These are phyloP conservation scores for Portevinia maculata DNA, from an alignment of 2,888 invertebrate genomes.

Conservation along the genomic window DNA sequence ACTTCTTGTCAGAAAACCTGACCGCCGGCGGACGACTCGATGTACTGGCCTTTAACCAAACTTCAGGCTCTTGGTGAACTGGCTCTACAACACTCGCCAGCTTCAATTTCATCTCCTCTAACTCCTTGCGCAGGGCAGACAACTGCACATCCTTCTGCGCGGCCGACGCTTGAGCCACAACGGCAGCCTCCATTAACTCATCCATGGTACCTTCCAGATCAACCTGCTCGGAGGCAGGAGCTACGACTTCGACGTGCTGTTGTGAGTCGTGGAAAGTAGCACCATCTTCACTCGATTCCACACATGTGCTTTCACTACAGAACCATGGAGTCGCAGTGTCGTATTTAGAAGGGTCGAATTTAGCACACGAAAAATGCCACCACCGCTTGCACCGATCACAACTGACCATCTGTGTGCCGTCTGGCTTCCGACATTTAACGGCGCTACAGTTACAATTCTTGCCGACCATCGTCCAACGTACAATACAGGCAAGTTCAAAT, in stretches of 20 bases:
- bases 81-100: background rate
- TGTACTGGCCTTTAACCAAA: background rate
- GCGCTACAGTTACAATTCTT: constrained; percentile 3
- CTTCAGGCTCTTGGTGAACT: background rate
- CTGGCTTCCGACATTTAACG: background rate
- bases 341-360: constrained; percentile 20
- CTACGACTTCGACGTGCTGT: background rate
- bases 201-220: background rate
- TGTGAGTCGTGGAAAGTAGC: too few relatives aligned
- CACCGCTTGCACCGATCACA: constrained; percentile 26
- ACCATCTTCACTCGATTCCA: too few relatives aligned
- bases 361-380: constrained; percentile 31
- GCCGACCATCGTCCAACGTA: constrained; percentile 12
- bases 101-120: constrained; percentile 16
- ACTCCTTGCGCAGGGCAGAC: constrained; percentile 2
- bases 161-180: constrained; percentile 13
- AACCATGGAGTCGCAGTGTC: constrained; percentile 13
- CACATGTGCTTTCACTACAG: background rate
- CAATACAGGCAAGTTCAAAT: too few relatives aligned
- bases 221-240: background rate
- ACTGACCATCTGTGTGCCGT: constrained; percentile 1
- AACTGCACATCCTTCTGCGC: constrained; percentile 26
- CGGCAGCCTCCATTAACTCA: background rate
- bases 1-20: background rate
- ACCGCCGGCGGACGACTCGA: background rate